Conservation (phyloP, 2,113 vertebrate genomes). For the Gallinago undulata region DNA sequence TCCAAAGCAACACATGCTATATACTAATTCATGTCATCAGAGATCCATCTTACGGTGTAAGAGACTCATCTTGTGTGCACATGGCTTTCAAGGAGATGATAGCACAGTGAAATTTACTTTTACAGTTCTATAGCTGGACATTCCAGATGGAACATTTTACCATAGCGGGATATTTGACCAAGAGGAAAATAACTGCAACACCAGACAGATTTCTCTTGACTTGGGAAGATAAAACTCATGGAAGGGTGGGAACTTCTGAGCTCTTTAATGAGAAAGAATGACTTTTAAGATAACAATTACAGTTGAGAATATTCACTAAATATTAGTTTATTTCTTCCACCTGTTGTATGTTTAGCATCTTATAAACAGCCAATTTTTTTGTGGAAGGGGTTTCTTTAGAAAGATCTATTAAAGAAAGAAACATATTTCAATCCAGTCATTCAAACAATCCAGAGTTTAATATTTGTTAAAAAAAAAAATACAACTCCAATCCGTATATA, state of each 20-base stretch:
- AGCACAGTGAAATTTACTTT: not conserved
- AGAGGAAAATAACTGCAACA: conserved; percentile 47
- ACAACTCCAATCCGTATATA: not conserved
- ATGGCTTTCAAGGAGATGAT: conserved; percentile 18
- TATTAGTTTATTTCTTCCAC: conserved; percentile 49
- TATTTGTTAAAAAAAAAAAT: not conserved
- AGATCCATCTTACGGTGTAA: conserved; percentile 7
- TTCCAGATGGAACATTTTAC: conserved; percentile 49
- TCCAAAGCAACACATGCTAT: conserved; percentile 40
- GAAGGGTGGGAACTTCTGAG: not conserved
- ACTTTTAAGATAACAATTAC: conserved; percentile 36
- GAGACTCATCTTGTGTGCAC: conserved; percentile 26
- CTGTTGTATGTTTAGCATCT: not conserved
- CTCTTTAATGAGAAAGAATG: not conserved
- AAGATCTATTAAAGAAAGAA: conserved; percentile 4
- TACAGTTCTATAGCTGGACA: not conserved
- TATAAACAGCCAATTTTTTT: conserved; percentile 22
- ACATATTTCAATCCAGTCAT: not conserved
- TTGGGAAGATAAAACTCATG: conserved; percentile 33
- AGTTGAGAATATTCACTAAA: conserved; percentile 39
- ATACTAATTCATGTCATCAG: conserved; percentile 32
- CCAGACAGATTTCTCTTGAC: conserved; percentile 35
- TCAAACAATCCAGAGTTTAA: conserved; percentile 28
- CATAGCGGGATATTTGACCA: conserved; percentile 19
- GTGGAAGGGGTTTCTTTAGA: conserved; percentile 49